A percentile compares a stretch with the other conserved stretches of the same genome.
Evolutionary conservation across 1,140 invertebrate genomes (phyloP).

Genomic region (Nilaparvata lugens): DNA sequence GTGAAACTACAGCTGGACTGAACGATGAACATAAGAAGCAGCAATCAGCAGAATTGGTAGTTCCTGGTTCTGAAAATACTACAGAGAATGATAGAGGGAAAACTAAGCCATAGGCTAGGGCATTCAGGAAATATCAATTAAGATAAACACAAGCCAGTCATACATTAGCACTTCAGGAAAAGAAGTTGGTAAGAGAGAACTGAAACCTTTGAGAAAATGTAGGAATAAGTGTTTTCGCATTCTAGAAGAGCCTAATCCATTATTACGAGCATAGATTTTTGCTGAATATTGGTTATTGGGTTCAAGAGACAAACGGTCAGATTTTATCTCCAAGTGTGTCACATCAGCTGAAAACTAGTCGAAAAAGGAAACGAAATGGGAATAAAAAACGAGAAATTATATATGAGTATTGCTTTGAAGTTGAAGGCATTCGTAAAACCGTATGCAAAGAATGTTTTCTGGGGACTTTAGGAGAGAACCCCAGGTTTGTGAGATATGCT

Average conservation of each 20-base stretch:
- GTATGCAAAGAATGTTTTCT: slow-evolving; percentile 16
- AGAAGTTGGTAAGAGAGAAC: not conserved
- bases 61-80: too few species aligned
- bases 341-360: not conserved
- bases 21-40: too few species aligned
- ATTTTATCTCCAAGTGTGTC: not conserved
- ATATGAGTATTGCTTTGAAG: slow-evolving; percentile 7
- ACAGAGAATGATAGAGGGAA: not conserved
- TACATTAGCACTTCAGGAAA: not conserved
- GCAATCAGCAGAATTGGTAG: too few species aligned
- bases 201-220: not conserved
- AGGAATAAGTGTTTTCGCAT: not conserved
- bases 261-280: not conserved
- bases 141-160: not conserved
- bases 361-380: not conserved
- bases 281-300: not conserved
- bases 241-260: not conserved
- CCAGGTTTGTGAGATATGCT: slow-evolving; percentile 12
- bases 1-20: too few species aligned
- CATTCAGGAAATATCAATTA: not conserved
- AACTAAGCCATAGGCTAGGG: not conserved
- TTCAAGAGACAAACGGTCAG: not conserved
- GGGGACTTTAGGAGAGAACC: slow-evolving; percentile 12
- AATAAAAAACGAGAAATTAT: not conserved
- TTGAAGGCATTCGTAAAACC: slow-evolving; percentile 7